phyloP scores from a whole-genome alignment of 2,797 vertebrate genomes.

The Pantherophis vulpinus region DNA sequence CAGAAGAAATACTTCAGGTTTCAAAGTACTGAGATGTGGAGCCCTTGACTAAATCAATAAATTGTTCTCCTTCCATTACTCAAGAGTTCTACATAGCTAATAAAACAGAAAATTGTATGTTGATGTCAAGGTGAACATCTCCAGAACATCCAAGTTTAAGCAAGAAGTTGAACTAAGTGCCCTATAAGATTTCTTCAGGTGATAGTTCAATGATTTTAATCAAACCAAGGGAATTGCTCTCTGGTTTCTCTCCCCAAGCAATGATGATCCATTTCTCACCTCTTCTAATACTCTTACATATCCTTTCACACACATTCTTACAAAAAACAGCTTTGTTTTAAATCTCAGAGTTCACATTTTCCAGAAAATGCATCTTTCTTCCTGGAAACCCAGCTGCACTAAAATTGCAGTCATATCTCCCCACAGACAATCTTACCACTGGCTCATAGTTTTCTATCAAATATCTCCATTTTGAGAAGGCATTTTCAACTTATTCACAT shows the following conservation, averaged over 20 bases:
- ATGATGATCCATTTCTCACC: neutral
- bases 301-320: neutral
- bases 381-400: neutral
- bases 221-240: neutral
- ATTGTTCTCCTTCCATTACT: neutral
- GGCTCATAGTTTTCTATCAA: neutral
- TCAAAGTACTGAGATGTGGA: neutral
- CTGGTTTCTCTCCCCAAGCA: neutral
- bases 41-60: neutral
- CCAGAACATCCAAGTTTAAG: neutral
- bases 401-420: slow-evolving; percentile 3
- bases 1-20: neutral
- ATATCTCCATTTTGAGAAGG: neutral
- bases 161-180: neutral
- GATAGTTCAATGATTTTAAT: neutral
- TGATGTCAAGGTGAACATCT: neutral
- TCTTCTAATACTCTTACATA: neutral
- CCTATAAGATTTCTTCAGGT: neutral
- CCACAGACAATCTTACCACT: neutral
- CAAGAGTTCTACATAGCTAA: neutral
- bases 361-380: neutral
- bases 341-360: neutral
- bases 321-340: neutral
- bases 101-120: neutral
- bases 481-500: neutral